These are phyloP conservation scores for Chaetodon trifasciatus DNA, from an alignment of 2,797 vertebrate species.

Conservation along the genomic window DNA sequence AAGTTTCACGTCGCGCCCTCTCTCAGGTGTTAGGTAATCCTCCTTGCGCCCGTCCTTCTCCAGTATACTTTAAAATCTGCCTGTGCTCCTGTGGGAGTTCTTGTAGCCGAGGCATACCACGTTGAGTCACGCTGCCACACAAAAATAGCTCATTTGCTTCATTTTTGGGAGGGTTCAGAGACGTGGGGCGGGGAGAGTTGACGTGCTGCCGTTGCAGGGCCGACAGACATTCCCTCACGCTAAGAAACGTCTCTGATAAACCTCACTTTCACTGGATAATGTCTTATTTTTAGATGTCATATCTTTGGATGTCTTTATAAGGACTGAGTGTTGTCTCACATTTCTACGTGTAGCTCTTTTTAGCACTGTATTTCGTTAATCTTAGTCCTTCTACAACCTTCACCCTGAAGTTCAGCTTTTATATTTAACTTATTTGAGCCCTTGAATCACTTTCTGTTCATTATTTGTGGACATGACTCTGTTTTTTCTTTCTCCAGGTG, in stretches of 20 bases:
- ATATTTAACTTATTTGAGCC: background rate
- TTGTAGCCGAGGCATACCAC: constrained; percentile 57
- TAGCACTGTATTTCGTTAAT: background rate
- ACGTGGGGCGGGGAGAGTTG: background rate
- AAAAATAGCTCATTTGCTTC: constrained; percentile 52
- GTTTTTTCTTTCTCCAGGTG: constrained; percentile 82
- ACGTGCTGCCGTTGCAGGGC: background rate
- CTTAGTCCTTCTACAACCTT: background rate
- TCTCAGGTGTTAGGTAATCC: background rate
- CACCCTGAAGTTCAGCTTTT: background rate
- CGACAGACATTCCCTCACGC: constrained; percentile 27
- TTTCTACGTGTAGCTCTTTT: background rate
- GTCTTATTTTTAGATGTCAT: constrained; percentile 42
- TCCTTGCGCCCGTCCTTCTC: background rate
- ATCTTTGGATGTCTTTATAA: constrained; percentile 26
- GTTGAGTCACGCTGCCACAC: constrained; percentile 40
- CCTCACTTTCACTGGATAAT: constrained; percentile 18
- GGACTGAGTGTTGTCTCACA: constrained; percentile 7
- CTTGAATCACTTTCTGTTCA: background rate
- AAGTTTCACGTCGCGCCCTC: background rate
- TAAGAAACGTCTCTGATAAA: constrained; percentile 30
- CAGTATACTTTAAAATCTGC: constrained; percentile 10
- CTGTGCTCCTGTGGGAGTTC: constrained; percentile 33
- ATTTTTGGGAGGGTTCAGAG: background rate
- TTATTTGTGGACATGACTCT: background rate